Base-by-base conservation (phyloP, 2,888 invertebrate genomes). In the Drosophila neotestacea region DNA sequence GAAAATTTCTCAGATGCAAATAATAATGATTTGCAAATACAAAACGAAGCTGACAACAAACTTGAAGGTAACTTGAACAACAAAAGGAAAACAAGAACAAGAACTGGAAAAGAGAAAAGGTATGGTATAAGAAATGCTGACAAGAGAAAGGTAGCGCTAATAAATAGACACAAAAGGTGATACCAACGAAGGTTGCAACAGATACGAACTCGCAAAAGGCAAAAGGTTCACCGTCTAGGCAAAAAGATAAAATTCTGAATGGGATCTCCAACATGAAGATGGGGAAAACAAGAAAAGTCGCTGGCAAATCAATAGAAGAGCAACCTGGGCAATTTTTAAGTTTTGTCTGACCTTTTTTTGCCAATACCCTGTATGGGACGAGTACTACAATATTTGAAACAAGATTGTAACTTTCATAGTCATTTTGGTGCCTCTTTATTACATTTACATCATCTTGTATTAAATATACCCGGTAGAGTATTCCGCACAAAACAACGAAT, bases 11-110 rank as follows among this genome's bases (percentile, higher is more conserved):
- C 70, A 69, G 67, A 76, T 67, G 84, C 75, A 84, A 84, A 84
- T 85, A 89, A 89, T 88, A 85, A 89, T 85, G 88, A 88, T 88
- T 85, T 89, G 86, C 81, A 89, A 87, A 85, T 79, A 89, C 73
- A 78, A 73, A 81, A 87, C 56, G 74, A 73, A 68, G 67, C 65
- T 55, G 61, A 69, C 67, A 69, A 63, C 32, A 13, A 54, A 69
- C 56, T 64, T 30, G 28, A 42, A 64, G 47, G 48, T 50, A 76
- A 54, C 51, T 52, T 47, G 56, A 73, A 51, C 42, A 39, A 9
- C 10, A 34, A 9, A 30, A 36, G 27, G 32, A 39, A 4, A 34
- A 41, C 16, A 11, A 27, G 28, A 27, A n/a, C 22, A 51, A 22
- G 22, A 2, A 22, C n/a, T 27, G 44, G 6, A 28, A 34, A 51